phyloP scores from a whole-genome alignment of 2,113 vertebrate genomes.

The Hiodon tergisus region DNA sequence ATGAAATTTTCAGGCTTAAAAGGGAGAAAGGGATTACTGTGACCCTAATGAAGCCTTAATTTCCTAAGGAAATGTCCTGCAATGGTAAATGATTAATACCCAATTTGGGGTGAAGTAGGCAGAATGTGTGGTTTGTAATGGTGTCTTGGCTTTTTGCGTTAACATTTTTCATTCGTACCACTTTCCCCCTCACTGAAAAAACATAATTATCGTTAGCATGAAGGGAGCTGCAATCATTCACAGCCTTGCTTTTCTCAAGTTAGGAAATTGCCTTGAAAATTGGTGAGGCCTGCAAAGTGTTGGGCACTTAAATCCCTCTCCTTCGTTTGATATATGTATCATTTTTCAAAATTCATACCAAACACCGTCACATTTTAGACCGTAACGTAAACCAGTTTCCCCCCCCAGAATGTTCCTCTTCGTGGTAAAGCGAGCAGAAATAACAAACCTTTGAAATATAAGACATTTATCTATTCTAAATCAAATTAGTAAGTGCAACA shows the following conservation, averaged over 20 bases:
- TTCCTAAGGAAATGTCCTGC: slow-evolving; percentile 33
- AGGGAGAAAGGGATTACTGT: slow-evolving; percentile 18
- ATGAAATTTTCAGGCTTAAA: slow-evolving; percentile 25
- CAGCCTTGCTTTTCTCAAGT: slow-evolving; percentile 60
- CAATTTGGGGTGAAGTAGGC: slow-evolving; percentile 44
- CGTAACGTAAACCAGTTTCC: slow-evolving; percentile 68
- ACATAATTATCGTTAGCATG: slow-evolving; percentile 67
- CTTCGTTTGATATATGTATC: slow-evolving; percentile 38
- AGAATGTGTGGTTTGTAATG: slow-evolving; percentile 47
- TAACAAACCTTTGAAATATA: slow-evolving; percentile 43
- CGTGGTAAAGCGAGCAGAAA: slow-evolving; percentile 52
- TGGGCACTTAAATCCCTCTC: slow-evolving; percentile 50
- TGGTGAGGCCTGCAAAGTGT: slow-evolving; percentile 65
- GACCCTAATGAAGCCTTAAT: slow-evolving; percentile 20
- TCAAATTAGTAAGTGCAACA: slow-evolving; percentile 33
- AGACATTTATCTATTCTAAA: slow-evolving; percentile 40
- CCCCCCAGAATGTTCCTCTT: slow-evolving; percentile 50
- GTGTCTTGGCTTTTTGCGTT: slow-evolving; percentile 37
- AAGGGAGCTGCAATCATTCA: slow-evolving; percentile 64
- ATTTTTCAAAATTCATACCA: slow-evolving; percentile 40
- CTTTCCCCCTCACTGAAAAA: slow-evolving; percentile 60
- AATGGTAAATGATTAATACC: slow-evolving; percentile 42
- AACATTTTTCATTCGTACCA: slow-evolving; percentile 56
- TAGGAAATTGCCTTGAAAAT: slow-evolving; percentile 71
- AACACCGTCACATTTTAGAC: slow-evolving; percentile 51